Evolutionary conservation across 2,797 vertebrate genomes (phyloP), one percentile per base, ranked within the genome.

Genomic region (Crocidura indochinensis): DNA sequence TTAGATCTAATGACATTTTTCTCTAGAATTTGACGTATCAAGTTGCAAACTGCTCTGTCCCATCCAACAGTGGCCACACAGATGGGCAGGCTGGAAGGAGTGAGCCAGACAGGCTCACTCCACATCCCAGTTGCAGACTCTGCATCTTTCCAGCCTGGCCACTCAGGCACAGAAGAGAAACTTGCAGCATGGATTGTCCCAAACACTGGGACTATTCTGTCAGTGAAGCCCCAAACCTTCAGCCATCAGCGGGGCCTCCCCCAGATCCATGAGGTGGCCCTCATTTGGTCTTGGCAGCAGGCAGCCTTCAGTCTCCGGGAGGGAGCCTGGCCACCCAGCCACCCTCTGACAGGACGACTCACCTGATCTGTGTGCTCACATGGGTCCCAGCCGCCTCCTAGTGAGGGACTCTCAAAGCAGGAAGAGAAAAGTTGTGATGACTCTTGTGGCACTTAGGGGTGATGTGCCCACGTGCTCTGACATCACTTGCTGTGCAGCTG

Each of bases 1-100:
- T 89, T 92, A 78, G 12, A 85, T 77, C 56, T 15, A 75, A 91
- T 76, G 84, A 91, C 26, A 62, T 94, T 92, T 91, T 92, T 80
- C 88, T 93, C 11, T 80, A 80, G 88, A 95, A 86, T 86, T 92
- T 92, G 79, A 77, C 86, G 27, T 27, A 26, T 26, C 11, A 26
- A 65, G 27, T 60, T 6, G 15, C 56, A 15, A 6, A 7, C 56
- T 7, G 56, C 15, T 20, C n/a, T 94, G 89, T 85, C 75, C 91
- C 56, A 83, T 72, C n/a, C 0, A 44, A 91, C 85, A 83, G 80
- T 91, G 60, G 87, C 44, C 49, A 27, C 19, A 22, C 69, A 76
- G 46, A 79, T 69, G 88, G 89, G 92, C 92, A 76, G 80, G 69
- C 60, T 65, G 74, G 53, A 80, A 84, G 84, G 82, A 76, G 38